phyloP scores from a whole-genome alignment of 2,113 vertebrate species.

The Ptychochromis oligacanthus region DNA sequence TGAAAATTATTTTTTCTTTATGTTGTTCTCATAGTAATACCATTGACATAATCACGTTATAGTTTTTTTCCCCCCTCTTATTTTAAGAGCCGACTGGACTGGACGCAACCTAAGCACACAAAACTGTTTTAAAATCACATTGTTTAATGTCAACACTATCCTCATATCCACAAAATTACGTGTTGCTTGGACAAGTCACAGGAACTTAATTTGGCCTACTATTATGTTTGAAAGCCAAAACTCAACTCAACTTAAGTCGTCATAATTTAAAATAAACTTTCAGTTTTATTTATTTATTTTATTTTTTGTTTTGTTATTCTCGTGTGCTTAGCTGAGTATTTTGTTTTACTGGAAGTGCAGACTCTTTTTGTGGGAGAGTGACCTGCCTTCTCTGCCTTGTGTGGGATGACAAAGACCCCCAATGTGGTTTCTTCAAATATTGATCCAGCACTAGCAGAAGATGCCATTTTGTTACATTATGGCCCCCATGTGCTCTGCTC shows the following conservation, averaged over 20 bases:
- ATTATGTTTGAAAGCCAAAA: not conserved
- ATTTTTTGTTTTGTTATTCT: not conserved
- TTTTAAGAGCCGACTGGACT: not conserved
- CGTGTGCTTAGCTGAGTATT: not conserved
- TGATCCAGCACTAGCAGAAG: constrained; percentile 73
- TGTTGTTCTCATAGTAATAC: constrained; percentile 9
- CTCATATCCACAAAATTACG: not conserved
- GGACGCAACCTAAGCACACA: not conserved
- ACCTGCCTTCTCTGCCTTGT: constrained; percentile 58
- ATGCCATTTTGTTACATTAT: constrained; percentile 78
- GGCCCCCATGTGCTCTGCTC: constrained; percentile 44
- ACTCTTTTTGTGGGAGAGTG: constrained; percentile 50
- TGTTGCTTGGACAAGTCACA: not conserved
- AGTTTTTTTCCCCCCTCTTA: not conserved
- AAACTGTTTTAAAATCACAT: too few species aligned
- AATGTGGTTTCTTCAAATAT: constrained; percentile 71
- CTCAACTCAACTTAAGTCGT: not conserved
- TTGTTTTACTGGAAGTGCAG: constrained; percentile 26
- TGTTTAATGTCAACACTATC: too few species aligned
- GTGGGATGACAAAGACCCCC: constrained; percentile 74
- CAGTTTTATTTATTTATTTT: too few species aligned
- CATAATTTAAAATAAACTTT: not conserved
- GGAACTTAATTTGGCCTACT: not conserved
- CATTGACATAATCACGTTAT: constrained; percentile 11
- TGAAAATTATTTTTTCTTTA: constrained; percentile 39